Evolutionary conservation across 2,113 vertebrate genomes (phyloP).

Genomic region (Podiceps cristatus): DNA sequence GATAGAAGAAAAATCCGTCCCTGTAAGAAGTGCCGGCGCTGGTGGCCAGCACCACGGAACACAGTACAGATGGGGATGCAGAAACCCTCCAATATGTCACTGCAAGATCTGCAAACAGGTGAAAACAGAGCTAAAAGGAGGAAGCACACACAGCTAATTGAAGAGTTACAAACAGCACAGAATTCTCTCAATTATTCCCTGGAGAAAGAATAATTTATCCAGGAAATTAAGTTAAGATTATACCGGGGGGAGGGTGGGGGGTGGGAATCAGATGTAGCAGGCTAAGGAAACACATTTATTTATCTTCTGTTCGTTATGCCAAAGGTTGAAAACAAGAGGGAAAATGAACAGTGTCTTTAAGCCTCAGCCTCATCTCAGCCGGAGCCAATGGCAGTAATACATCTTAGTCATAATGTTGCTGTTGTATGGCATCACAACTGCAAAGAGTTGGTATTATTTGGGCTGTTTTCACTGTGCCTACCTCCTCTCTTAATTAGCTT

Average conservation of each 20-base stretch:
- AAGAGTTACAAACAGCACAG: not conserved
- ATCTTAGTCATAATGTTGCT: conserved; percentile 10
- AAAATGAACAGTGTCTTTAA: conserved; percentile 8
- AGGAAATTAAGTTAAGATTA: conserved; percentile 9
- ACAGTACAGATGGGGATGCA: not conserved
- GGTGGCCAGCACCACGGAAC: rapidly evolving
- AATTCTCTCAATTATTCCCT: not conserved
- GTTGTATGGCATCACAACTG: not conserved
- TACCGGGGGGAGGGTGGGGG: too few species aligned
- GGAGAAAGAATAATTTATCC: not conserved
- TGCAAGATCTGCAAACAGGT: not conserved
- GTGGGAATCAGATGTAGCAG: not conserved
- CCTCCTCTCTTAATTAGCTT: not conserved
- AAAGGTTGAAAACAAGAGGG: not conserved
- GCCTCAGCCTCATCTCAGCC: not conserved
- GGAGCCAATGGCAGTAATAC: not conserved
- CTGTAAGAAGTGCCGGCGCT: not conserved
- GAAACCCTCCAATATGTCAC: not conserved
- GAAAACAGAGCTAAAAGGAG: not conserved
- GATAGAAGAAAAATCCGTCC: not conserved
- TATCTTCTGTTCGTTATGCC: not conserved
- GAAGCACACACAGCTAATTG: not conserved
- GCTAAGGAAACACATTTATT: not conserved
- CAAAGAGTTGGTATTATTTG: not conserved
- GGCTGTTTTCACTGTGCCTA: not conserved